phyloP scores from a whole-genome alignment of 2,888 invertebrate species.

The Conus canariensis region DNA sequence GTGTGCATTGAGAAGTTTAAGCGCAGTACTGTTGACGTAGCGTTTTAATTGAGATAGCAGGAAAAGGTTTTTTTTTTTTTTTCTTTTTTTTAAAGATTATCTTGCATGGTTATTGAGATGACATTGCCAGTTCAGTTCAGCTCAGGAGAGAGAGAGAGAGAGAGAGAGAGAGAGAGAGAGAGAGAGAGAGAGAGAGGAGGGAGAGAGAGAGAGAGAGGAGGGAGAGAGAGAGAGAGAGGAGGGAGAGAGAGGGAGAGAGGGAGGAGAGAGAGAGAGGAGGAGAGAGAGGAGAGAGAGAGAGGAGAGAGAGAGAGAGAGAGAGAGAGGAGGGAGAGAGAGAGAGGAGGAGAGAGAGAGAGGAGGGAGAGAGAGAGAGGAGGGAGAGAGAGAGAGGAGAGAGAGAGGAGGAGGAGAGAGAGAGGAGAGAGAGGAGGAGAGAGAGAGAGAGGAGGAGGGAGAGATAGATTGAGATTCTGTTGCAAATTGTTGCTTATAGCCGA shows the following conservation, averaged over 20 bases:
- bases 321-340: neutral
- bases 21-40: no score
- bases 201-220: neutral
- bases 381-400: neutral
- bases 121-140: no score
- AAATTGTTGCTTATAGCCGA: no score
- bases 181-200: neutral
- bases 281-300: neutral
- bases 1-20: no score
- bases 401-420: neutral
- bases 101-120: no score
- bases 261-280: neutral
- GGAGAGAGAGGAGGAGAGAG: neutral
- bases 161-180: no score
- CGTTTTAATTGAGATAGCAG: no score
- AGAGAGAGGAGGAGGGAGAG: neutral
- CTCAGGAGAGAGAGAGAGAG: no score
- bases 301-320: constrained; percentile 18
- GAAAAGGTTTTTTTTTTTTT: no score
- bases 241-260: neutral
- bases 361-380: neutral
- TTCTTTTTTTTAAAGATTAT: no score
- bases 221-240: neutral
- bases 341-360: neutral
- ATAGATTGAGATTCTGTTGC: no score